These are phyloP conservation scores for Emydura subglobosa DNA, from an alignment of 2,113 vertebrate species.

Conservation along the genomic window DNA sequence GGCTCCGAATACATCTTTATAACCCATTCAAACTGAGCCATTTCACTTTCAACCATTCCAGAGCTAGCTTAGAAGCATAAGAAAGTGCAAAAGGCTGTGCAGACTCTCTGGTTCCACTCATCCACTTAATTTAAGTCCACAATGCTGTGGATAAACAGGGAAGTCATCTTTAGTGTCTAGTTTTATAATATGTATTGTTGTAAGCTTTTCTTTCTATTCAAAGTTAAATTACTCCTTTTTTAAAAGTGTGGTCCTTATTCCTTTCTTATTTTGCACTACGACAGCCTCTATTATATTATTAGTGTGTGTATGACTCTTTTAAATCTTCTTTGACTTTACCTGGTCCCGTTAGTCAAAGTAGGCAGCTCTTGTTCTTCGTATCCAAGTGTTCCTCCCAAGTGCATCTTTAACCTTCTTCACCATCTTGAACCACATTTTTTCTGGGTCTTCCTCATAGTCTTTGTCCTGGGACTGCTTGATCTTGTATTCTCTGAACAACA, in stretches of 20 bases:
- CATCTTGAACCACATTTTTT: background rate
- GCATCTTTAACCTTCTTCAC: background rate
- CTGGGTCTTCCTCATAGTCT: background rate
- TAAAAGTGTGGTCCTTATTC: background rate
- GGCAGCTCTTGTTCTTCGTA: background rate
- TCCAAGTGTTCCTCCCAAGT: background rate
- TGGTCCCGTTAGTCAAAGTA: background rate
- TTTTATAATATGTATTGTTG: background rate
- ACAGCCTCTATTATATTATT: background rate
- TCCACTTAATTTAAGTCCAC: background rate
- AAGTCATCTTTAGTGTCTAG: no score
- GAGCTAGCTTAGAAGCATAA: background rate
- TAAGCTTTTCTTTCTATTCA: background rate
- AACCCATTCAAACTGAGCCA: background rate
- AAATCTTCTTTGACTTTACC: background rate
- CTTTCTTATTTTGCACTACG: background rate
- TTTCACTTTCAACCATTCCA: background rate
- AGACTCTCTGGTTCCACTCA: background rate
- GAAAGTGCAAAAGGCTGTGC: background rate
- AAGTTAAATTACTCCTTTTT: background rate
- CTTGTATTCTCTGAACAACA: background rate
- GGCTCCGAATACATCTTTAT: background rate
- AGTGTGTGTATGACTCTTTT: background rate
- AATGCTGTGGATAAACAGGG: background rate
- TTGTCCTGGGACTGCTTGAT: background rate